Evolutionary conservation across 1,140 invertebrate species (phyloP).

Genomic region (Nasonia vitripennis): DNA sequence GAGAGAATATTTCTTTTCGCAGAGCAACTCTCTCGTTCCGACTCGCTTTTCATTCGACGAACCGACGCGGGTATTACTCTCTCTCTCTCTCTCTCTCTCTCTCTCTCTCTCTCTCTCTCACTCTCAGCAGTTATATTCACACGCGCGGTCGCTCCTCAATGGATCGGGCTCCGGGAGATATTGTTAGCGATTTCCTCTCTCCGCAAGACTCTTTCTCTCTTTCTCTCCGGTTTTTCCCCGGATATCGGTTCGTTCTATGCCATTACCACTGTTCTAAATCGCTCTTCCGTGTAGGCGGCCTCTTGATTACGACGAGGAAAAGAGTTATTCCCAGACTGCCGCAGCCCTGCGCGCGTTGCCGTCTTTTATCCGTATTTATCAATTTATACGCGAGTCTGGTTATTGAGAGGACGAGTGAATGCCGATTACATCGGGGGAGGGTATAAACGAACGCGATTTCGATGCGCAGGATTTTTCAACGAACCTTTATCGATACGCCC

Average conservation of each 20-base stretch:
- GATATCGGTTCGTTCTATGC: conserved; percentile 24
- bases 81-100: conserved; percentile 46
- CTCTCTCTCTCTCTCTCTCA: conserved; percentile 41
- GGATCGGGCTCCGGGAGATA: conserved; percentile 56
- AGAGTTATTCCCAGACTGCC: neutral
- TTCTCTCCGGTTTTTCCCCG: neutral
- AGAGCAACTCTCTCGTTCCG: conserved; percentile 10
- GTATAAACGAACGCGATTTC: too few species aligned
- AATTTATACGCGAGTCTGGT: conserved; percentile 48
- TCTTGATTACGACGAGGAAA: neutral
- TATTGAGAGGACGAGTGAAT: neutral
- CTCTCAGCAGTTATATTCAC: conserved; percentile 67
- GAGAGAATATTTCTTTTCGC: conserved; percentile 30
- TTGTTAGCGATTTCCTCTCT: conserved; percentile 62
- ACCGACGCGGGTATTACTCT: conserved; percentile 35
- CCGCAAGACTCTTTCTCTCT: neutral
- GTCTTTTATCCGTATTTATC: conserved; percentile 60
- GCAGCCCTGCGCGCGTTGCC: too few species aligned
- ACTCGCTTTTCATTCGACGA: conserved; percentile 9
- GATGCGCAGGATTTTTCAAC: too few species aligned
- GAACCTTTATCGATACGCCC: too few species aligned
- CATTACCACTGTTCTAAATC: conserved; percentile 62
- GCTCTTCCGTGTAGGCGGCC: conserved; percentile 51
- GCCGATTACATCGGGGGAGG: too few species aligned
- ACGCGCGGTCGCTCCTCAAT: conserved; percentile 65